Base-by-base conservation (phyloP, 2,888 invertebrate genomes). In the Exocentrus adspersus region DNA sequence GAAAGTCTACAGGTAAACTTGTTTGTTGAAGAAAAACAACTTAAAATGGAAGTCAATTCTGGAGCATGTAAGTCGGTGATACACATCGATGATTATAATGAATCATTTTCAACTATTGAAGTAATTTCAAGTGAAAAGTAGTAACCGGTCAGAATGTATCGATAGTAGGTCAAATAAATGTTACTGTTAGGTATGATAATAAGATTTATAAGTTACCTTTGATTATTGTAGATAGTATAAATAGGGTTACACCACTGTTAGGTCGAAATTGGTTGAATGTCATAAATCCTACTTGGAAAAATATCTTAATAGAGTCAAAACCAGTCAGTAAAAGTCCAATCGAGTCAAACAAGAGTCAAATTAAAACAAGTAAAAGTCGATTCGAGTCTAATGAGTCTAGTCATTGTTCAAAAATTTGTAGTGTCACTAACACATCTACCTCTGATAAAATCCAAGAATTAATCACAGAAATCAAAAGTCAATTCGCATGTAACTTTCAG, bases 101-200 rank as follows among this genome's bases (percentile, higher is more conserved):
- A 54, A 21, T 14, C 14, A n/a, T 54, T 54, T 54, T 37, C 41
- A 37, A 24, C 3, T 7, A 24, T 64, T 20, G 46, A 60, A 43
- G 12, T 46, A 61, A 52, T n/a, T 61, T 37, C 45, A 61, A 61
- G 32, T 32, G 63, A 9, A 67, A 43, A 46, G 60, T 58, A 7
- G 53, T 63, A 14, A 63, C 66, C 16, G 66, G 58, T 24, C 30
- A 67, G 48, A 53, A 61, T 12, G 56, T 67, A 4, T 7, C 50
- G 42, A 46, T 60, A 10, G 32, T 63, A 32, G 58, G 63, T 24
- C 42, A 63, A 48, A 52, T 45, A 45, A 20, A 52, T 53, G 63
- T 63, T 10, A 30, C 32, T 28, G 60, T 60, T n/a, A 7, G 5
- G n/a, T 30, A 48, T 30, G 45, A 50, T 2, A 28, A 45, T 21